Evolutionary conservation across 1,140 invertebrate species (phyloP).

Genomic region (Dendrolimus punctatus): DNA sequence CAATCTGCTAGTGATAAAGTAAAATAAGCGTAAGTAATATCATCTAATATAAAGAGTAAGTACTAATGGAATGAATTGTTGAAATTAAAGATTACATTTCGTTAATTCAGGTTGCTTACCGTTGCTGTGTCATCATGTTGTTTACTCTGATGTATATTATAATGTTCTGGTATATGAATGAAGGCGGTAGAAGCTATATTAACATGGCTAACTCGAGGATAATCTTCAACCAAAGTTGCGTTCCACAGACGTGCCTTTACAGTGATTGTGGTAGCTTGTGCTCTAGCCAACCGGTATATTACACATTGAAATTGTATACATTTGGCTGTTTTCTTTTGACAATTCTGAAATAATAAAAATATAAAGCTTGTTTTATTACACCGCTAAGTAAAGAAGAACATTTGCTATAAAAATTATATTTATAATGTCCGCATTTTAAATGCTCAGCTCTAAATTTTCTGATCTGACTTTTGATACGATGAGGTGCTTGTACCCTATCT

Average conservation of each 20-base stretch:
- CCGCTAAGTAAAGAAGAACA: too few species aligned
- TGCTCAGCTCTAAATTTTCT: too few species aligned
- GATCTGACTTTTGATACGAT: too few species aligned
- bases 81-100: too few species aligned
- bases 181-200: conserved; percentile 84
- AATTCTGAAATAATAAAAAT: conserved; percentile 78
- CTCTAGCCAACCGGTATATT: conserved; percentile 82
- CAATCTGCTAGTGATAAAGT: too few species aligned
- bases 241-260: conserved; percentile 92
- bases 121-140: conserved; percentile 75
- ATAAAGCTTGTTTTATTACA: neutral
- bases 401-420: too few species aligned
- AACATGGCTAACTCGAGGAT: conserved; percentile 87
- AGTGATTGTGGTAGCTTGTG: conserved; percentile 83
- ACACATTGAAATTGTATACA: conserved; percentile 90
- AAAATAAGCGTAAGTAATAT: too few species aligned
- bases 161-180: conserved; percentile 79
- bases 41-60: too few species aligned
- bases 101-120: conserved; percentile 70
- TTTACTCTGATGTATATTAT: conserved; percentile 82
- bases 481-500: too few species aligned
- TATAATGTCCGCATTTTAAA: too few species aligned
- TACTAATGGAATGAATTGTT: too few species aligned
- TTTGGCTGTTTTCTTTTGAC: conserved; percentile 83
- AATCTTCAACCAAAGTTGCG: conserved; percentile 90